These are phyloP conservation scores for Myotis lucifugus DNA, from an alignment of 2,113 vertebrate genomes.

Conservation along the genomic window DNA sequence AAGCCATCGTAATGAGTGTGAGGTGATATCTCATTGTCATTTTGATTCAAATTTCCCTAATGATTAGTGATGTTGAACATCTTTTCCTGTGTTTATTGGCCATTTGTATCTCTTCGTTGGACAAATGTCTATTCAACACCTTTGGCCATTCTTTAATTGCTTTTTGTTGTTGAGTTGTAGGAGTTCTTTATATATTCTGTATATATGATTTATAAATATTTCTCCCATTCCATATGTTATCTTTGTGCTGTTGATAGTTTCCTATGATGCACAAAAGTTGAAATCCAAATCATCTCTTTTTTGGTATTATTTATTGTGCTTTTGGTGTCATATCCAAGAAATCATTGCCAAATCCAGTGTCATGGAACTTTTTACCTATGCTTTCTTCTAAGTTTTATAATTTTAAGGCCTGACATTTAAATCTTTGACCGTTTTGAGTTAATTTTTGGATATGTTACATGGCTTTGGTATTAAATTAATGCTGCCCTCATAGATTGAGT, in stretches of 20 bases:
- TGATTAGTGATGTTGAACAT: neutral
- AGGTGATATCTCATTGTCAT: neutral
- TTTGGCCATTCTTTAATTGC: neutral
- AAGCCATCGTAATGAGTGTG: neutral
- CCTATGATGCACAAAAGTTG: neutral
- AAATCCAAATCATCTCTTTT: neutral
- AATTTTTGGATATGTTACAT: neutral
- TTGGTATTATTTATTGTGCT: neutral
- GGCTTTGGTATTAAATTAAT: constrained; percentile 6
- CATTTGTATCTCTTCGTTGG: neutral
- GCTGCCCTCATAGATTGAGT: neutral
- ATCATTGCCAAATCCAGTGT: neutral
- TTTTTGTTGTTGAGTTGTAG: neutral
- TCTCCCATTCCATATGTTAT: neutral
- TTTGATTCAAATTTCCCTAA: neutral
- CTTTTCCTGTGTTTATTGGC: neutral
- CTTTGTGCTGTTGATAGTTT: neutral
- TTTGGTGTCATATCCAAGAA: neutral
- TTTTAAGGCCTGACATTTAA: neutral
- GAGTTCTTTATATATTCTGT: neutral
- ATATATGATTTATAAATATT: neutral
- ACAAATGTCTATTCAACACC: neutral
- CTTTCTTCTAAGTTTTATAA: neutral
- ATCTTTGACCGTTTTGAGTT: neutral
- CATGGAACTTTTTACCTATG: neutral